Evolutionary conservation across 2,113 vertebrate genomes (phyloP).

Genomic region (Piliocolobus tephrosceles): DNA sequence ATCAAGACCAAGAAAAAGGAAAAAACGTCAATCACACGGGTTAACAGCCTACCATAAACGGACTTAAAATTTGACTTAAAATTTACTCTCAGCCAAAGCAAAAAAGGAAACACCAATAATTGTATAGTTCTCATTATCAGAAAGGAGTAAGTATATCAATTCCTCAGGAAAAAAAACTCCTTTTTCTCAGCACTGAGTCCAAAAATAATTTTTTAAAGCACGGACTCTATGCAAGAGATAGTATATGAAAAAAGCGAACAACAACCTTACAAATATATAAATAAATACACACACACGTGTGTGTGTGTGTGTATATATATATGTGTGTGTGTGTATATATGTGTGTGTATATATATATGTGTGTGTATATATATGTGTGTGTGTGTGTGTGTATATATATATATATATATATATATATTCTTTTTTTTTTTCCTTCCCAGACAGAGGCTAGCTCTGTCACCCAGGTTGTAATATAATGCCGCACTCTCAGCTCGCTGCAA

Average conservation of each 20-base stretch:
- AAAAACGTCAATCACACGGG: conserved; percentile 5
- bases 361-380: no score
- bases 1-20: conserved; percentile 25
- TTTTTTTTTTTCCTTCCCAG: no score
- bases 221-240: neutral
- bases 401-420: no score
- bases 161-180: conserved; percentile 46
- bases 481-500: neutral
- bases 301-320: no score
- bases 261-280: neutral
- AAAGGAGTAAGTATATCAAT: conserved; percentile 48
- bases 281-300: accelerated
- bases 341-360: no score
- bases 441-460: neutral
- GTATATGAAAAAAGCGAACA: neutral
- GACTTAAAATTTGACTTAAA: conserved; percentile 23
- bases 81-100: conserved; percentile 48
- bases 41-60: conserved; percentile 29
- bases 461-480: neutral
- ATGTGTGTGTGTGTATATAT: no score
- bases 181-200: conserved; percentile 53
- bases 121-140: conserved; percentile 37
- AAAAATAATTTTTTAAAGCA: conserved; percentile 39
- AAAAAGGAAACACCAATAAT: conserved; percentile 39
- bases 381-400: accelerated